Evolutionary conservation across 2,113 vertebrate species (phyloP), one percentile per base, ranked within the genome.

Genomic region (Larimichthys polyactis): DNA sequence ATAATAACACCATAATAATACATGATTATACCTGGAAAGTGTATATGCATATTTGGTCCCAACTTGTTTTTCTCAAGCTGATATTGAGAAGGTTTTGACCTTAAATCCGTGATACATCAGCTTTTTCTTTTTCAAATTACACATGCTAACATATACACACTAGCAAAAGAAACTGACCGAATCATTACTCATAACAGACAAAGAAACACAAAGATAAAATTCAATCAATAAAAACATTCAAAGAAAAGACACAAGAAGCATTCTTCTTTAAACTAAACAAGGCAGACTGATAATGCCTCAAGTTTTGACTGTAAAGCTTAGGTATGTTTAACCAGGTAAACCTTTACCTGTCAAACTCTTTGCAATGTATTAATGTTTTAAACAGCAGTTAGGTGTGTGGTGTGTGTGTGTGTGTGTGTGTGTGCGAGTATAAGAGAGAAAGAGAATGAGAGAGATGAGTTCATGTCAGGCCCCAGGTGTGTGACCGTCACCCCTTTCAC

Each of bases 381-480:
- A 82, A 83, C 60, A 69, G 59, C 52, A 69, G 68, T 43, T 78
- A 63, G 51, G 11, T 66, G 43, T 29, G 32, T 2, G 24, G 11
- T 29, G 32, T 2, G 24, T 10, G 40, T 67, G 32, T 52, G 48
- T 68, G 49, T 68, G 51, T 55, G 57, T 72, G 24, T 54, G 40
- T 70, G 32, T 51, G 48, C 9, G 22, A 16, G 24, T 57, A 32
- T 22, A 29, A 49, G 17, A n/a, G 6, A 51, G 17, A 40, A 29
- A 24, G 63, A 32, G 48, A 29, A 62, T 52, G 77, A 86, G 82
- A 83, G 75, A 76, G 76, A 86, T 76, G 83, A 78, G 87, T 81
- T 62, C 46, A 59, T 87, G 89, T 91, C 84, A 90, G 90, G 88
- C 81, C 90, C 86, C 93, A 94, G 93, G 92, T 94, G 93, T 93